These are phyloP conservation scores for Enteromius trimaculatus DNA, from an alignment of 2,797 vertebrate species.

Conservation along the genomic window DNA sequence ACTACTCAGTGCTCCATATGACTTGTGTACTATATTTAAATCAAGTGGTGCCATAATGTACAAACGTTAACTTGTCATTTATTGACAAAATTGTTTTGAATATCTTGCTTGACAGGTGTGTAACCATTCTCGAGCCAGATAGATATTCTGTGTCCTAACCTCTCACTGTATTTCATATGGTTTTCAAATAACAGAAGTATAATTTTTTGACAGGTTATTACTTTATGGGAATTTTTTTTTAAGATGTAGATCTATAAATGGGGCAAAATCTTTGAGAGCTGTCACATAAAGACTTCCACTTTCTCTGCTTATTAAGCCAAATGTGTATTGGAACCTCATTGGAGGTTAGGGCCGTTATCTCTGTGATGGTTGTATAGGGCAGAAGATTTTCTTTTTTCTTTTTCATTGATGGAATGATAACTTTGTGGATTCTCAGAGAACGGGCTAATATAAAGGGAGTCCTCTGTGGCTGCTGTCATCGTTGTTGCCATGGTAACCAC, in stretches of 20 bases:
- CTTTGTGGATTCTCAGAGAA: constrained; percentile 29
- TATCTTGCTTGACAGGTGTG: background rate
- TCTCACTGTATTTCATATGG: background rate
- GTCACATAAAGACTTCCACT: background rate
- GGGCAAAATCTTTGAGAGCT: background rate
- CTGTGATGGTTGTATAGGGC: background rate
- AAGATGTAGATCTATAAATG: constrained; percentile 29
- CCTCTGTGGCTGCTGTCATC: constrained; percentile 26
- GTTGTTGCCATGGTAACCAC: constrained; percentile 53
- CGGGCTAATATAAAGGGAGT: background rate
- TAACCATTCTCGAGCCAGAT: background rate
- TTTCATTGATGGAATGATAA: background rate
- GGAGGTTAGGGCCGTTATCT: background rate
- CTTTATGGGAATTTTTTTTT: background rate
- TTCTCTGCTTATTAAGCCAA: constrained; percentile 10
- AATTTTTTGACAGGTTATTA: background rate
- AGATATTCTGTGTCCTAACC: background rate
- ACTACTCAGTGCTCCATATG: background rate
- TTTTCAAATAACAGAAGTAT: background rate
- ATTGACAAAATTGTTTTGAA: background rate
- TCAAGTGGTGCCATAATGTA: background rate
- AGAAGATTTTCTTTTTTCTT: background rate
- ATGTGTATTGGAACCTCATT: background rate
- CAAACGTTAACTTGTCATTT: background rate
- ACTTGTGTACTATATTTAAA: background rate